Base-by-base conservation (phyloP, 2,888 invertebrate species). In the Oscheius myriophilus region DNA sequence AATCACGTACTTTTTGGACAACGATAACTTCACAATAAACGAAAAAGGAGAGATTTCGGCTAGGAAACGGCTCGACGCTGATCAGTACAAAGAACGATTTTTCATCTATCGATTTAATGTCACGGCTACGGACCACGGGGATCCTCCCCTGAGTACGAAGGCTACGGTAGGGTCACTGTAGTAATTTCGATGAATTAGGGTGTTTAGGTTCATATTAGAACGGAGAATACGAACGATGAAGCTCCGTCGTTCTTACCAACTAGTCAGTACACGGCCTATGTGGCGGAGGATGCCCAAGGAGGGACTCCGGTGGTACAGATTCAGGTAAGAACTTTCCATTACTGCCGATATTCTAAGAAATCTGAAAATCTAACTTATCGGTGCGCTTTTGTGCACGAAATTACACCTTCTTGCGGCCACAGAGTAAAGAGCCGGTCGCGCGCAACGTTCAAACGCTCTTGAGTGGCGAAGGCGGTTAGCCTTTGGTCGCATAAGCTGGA, bases 11-110 rank as follows among this genome's bases (percentile, higher is more conserved):
- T 93, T 93, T 52, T 89, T 96, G 4, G 94, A 92, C 84, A 93
- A 95, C 49, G 93, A 93, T 87, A 95, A 96, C 89, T 97, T 98
- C 69, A 93, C 93, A 88, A 95, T 97, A 83, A 95, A 96, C 89
- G 92, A 93, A 82, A 94, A 95, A 85, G 96, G 96, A 46, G 92
- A 94, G 65, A 95, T 96, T 75, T 93, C 93, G 59, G 94, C 94
- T 87, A 93, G 93, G 67, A 49, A 23, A 4, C 46, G 94, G 87
- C 89, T 96, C 67, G 96, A 96, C 86, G 96, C 96, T 7, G 96
- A 96, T 87, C 95, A 95, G 87, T 95, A 95, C 61, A 77, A 78
- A 41, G 79, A 81, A 55, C 63, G 83, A n/a, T 80, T 78, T 61
- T 81, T 79, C 71, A 86, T 87, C 53, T 89, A 89, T 78, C 86